Percentiles rank a stretch among this genome's conserved stretches.
Evolutionary conservation across 2,797 vertebrate species (phyloP).

Genomic region (Eulemur albifrons): DNA sequence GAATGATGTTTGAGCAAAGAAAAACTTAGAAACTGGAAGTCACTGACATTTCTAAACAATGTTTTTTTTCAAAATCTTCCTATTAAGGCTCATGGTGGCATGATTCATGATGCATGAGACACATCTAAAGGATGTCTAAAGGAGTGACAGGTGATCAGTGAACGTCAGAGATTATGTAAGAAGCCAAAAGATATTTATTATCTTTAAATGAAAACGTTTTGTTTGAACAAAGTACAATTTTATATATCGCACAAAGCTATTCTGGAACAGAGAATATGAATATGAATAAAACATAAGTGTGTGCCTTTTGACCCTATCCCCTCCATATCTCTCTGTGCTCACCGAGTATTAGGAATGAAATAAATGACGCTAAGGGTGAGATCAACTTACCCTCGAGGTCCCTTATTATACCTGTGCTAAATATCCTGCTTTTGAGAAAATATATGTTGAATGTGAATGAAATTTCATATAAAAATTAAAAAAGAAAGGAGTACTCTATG

Average conservation of each 20-base stretch:
- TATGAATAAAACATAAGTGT: conserved; percentile 13
- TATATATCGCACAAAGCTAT: neutral
- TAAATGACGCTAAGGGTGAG: neutral
- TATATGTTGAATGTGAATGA: neutral
- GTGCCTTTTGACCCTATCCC: neutral
- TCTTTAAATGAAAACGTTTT: conserved; percentile 31
- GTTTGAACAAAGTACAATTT: conserved; percentile 48
- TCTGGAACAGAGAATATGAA: conserved; percentile 10
- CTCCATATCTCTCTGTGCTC: neutral
- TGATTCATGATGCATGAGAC: conserved; percentile 43
- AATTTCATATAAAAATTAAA: conserved; percentile 37
- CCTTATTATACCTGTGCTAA: conserved; percentile 13
- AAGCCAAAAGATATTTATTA: conserved; percentile 25
- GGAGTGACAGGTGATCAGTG: conserved; percentile 27
- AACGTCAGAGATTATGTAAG: conserved; percentile 9
- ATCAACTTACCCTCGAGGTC: neutral
- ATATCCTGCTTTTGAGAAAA: neutral
- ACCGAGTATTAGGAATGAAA: neutral
- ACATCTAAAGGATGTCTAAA: conserved; percentile 7
- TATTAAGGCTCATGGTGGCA: conserved; percentile 23
- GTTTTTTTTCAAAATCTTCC: conserved; percentile 20
- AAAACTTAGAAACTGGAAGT: conserved; percentile 15
- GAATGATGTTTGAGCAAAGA: conserved; percentile 6
- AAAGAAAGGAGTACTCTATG: neutral
- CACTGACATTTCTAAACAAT: conserved; percentile 37